Base-by-base conservation (phyloP, 2,797 vertebrate species). In the Selene dorsalis region DNA sequence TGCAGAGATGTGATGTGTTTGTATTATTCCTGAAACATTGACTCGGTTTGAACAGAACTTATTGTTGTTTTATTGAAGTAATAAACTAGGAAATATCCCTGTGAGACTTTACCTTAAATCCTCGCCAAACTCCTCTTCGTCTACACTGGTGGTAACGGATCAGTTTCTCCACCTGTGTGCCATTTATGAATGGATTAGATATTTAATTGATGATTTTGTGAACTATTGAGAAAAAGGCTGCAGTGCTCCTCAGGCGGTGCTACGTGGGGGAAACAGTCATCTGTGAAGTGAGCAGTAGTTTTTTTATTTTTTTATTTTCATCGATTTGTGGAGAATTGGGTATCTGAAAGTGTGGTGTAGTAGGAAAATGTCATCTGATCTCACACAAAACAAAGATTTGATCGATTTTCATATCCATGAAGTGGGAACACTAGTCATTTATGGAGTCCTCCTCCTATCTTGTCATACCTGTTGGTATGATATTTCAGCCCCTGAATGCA, bases 361-460 rank as follows among this genome's bases (percentile, higher is more conserved):
- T 69, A 55, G 68, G 20, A 63, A 70, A 58, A 16, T 47, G 24
- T 70, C 48, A 39, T 50, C 50, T 30, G 32, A 30, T 55, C 60
- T 76, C 16, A 62, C 53, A 64, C 66, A 28, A 57, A 73, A 75
- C 77, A 84, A 63, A 78, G 38, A 83, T 87, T 86, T 84, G 84
- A 77, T 84, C 70, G 53, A 20, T 86, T 89, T n/a, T 87, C 70
- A 64, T 68, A 56, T 69, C 77, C 72, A 26, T 77, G 39, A 80
- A 87, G 88, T 77, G 78, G 84, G 86, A 92, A 77, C 58, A 20
- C 41, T 0, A 81, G 82, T 89, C 81, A 85, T 91, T 91, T 88
- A 88, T 73, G 62, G 47, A 6, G 70, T 80, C 75, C 41, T 84
- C 80, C 82, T 79, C 73, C 89, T 91, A 87, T 91, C 87, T 80